Evolutionary conservation across 2,797 vertebrate species (phyloP), one percentile per base, ranked within the genome.

Genomic region (Pyrocephalus nanus): DNA sequence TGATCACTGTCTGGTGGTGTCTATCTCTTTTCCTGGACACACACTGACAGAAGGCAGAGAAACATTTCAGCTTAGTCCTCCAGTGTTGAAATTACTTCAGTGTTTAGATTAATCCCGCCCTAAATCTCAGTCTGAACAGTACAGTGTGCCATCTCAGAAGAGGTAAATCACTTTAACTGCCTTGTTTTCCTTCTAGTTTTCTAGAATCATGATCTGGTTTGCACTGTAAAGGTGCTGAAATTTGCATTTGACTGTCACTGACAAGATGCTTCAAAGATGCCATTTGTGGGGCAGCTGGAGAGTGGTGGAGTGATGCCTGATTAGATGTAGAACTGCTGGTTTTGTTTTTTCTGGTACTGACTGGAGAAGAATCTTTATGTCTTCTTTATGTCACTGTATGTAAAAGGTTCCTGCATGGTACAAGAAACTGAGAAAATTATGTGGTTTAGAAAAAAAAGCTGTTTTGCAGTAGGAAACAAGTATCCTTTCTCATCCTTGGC

Each of bases 101-200:
- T 79, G 77, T 86, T 95, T 86, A 95, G 73, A 96, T 94, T 90
- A 94, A 94, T 92, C 86, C 71, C 0, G 0, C 92, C 74, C 79
- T 92, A 94, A 92, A 97, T 94, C 74, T 94, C 88, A 94, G 22
- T 88, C 79, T 77, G 80, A 92, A 90, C 0, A 0, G 77, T 73
- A 71, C 45, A 85, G 43, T 17, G 34, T 93, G 60, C 61, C 75
- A 58, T 42, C 81, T 69, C 86, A 25, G 83, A 92, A 76, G 43
- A 67, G 86, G 72, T 96, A 93, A 91, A 96, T 97, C 88, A 97
- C 94, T 95, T 96, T 95, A 95, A 96, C 67, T 93, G 74, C 91
- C 91, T 92, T 96, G 88, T 94, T 96, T 96, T 96, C 86, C 71
- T 86, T 92, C 86, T 60, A 32, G 53, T 81, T 94, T 92, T 88